Conservation (phyloP, 2,888 invertebrate species). For the Epiperipatus broadwayi region DNA sequence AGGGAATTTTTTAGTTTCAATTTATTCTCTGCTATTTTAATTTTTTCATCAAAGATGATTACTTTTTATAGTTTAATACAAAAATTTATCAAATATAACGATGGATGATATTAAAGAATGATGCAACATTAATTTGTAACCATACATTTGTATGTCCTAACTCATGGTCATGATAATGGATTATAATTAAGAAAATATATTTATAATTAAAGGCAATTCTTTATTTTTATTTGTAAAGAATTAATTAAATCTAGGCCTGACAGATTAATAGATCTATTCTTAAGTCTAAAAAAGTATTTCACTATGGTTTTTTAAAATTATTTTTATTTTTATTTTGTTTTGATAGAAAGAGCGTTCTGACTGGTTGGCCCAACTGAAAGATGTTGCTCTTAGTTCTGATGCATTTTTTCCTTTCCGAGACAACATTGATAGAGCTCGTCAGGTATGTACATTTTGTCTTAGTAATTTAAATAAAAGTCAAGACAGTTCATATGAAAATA, state of each 20-base stretch:
- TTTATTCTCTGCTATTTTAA: no score
- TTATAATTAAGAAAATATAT: no score
- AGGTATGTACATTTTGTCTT: slow-evolving; percentile 41
- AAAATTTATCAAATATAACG: no score
- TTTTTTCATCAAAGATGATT: no score
- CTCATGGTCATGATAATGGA: no score
- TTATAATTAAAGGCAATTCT: not conserved
- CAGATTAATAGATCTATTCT: slow-evolving; percentile 12
- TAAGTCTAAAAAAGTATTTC: not conserved
- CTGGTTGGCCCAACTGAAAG: slow-evolving; percentile 37
- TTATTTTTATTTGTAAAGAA: not conserved
- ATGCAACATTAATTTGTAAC: no score
- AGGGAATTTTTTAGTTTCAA: no score
- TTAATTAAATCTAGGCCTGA: not conserved
- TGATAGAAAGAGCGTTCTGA: slow-evolving; percentile 17
- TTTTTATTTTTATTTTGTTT: not conserved
- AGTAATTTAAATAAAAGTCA: no score
- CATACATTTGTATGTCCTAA: no score
- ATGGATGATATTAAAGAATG: no score
- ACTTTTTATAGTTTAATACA: no score
- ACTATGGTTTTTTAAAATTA: not conserved
- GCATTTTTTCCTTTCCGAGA: slow-evolving; percentile 98
- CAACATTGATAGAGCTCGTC: slow-evolving; percentile 73
- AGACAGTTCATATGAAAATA: no score
- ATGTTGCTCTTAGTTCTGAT: slow-evolving; percentile 71